Base-by-base conservation (phyloP, 2,888 invertebrate genomes). In the Dicycla oo region DNA sequence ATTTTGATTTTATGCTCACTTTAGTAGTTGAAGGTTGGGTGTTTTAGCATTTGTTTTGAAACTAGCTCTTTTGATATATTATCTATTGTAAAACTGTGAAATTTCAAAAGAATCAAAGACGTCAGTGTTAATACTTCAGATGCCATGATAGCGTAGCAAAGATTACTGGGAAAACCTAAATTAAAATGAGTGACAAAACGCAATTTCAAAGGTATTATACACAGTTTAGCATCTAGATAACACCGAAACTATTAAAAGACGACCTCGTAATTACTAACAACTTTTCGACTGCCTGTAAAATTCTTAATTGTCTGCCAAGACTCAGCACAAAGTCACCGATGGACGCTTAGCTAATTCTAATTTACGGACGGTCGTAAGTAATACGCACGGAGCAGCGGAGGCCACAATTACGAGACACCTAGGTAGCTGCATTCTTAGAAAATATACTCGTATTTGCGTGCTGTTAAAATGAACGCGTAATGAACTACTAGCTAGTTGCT, bases 351-450 rank as follows among this genome's bases (percentile, higher is more conserved):
- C 58, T 61, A 75, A 70, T 64, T 64, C 53, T 54, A 68, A 73
- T 60, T 56, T 63, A 49, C 54, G 30, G 45, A 65, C 58, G 54
- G 72, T 43, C 54, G 69, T 80, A 75, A 84, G 72, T 81, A 76
- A 74, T 66, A 62, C 57, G 72, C 72, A 72, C 72, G 62, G 69
- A 69, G 64, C 71, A 71, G 60, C 74, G 66, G 53, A 73, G 51
- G 65, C 69, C 65, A 78, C 63, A 70, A 75, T 82, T 77, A 76
- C 61, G 2, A 70, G 73, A 78, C 79, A 80, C 80, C 72, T 80
- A 78, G 40, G 38, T 72, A 75, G 61, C 60, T 78, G 56, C 81
- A 86, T 88, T 87, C 86, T 81, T 75, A 83, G 87, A 80, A 86
- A 87, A 84, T 83, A 54, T 43, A 53, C 51, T 69, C 45, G 67